These are phyloP conservation scores for Microcebus griseorufus DNA, from an alignment of 2,113 vertebrate species.

Conservation along the genomic window DNA sequence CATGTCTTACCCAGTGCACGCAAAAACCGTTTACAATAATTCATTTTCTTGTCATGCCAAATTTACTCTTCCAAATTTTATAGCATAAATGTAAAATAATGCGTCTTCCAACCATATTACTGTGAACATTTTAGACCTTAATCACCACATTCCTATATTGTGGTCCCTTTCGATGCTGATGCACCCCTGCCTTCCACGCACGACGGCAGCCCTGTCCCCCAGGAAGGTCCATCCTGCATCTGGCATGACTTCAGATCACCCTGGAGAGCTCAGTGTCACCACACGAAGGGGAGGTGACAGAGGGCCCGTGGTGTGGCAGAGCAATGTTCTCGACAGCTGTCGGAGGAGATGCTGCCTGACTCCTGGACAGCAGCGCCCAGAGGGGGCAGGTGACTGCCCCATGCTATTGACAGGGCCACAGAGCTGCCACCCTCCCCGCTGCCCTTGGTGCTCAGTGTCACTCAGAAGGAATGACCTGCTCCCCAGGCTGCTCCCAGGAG, in stretches of 20 bases:
- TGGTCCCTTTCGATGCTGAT: not conserved
- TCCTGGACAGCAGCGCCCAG: not conserved
- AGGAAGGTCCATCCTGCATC: not conserved
- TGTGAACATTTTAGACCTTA: not conserved
- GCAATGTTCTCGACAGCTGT: not conserved
- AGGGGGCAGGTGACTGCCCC: not conserved
- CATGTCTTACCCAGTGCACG: not conserved
- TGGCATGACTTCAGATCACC: not conserved
- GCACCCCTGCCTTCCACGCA: not conserved
- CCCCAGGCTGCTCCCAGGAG: not conserved
- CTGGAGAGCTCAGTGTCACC: not conserved
- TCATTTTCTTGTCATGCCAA: not conserved
- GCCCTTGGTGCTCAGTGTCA: not conserved
- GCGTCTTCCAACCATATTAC: not conserved
- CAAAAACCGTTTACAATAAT: not conserved
- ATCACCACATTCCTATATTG: rapidly evolving
- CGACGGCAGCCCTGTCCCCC: rapidly evolving
- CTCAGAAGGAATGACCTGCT: not conserved
- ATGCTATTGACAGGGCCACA: not conserved
- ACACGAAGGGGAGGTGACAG: too few species aligned
- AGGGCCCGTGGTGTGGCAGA: not conserved
- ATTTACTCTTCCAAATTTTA: not conserved
- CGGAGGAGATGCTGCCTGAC: not conserved
- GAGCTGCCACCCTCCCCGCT: not conserved
- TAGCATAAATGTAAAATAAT: not conserved